These are phyloP conservation scores for Clamator glandarius DNA, from an alignment of 2,797 vertebrate species.

Conservation along the genomic window DNA sequence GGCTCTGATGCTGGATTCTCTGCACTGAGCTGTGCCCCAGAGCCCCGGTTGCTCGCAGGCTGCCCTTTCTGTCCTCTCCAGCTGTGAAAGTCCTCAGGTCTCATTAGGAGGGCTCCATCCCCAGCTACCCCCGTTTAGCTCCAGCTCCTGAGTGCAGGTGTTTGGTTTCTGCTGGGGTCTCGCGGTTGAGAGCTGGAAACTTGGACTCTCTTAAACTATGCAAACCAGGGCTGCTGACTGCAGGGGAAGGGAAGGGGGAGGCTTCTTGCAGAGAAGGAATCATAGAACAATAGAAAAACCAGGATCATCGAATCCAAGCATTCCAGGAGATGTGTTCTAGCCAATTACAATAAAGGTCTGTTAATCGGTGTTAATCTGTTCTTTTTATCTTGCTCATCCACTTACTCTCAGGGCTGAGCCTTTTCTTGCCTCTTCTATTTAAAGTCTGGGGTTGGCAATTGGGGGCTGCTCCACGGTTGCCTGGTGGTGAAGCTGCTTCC, in stretches of 20 bases:
- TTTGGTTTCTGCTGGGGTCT: not conserved
- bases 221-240: not conserved
- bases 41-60: no score
- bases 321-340: constrained; percentile 21
- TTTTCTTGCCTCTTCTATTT: not conserved
- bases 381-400: not conserved
- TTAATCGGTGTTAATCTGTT: not conserved
- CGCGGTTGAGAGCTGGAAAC: accelerated
- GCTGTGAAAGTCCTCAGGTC: no score
- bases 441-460: not conserved
- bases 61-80: no score
- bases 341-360: constrained; percentile 33
- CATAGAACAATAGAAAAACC: no score
- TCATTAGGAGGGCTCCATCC: no score
- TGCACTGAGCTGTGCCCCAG: no score
- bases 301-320: no score
- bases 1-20: no score
- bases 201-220: accelerated
- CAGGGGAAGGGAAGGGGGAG: not conserved
- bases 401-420: not conserved
- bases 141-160: no score
- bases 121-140: no score
- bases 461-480: not conserved
- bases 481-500: not conserved
- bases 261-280: not conserved